These are phyloP conservation scores for Diplazon laetatorius DNA, from an alignment of 2,888 invertebrate genomes.

Conservation along the genomic window DNA sequence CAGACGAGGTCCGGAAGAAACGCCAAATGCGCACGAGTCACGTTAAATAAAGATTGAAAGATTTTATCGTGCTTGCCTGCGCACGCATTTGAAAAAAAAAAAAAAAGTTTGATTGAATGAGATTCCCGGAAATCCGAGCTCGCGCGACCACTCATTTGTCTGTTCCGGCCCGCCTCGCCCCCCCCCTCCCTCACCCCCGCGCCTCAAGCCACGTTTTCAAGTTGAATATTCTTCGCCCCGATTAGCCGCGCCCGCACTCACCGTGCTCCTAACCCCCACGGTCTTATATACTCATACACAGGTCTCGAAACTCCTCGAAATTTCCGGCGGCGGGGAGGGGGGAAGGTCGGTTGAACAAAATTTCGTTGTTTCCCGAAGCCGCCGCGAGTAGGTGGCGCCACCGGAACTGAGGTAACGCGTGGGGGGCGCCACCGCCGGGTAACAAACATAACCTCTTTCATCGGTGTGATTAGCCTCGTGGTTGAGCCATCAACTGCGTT, in stretches of 20 bases:
- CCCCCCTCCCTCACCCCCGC: slow-evolving; percentile 35
- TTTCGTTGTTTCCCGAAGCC: too few species aligned
- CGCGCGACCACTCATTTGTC: slow-evolving; percentile 72
- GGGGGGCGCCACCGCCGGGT: too few species aligned
- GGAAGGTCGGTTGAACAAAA: too few species aligned
- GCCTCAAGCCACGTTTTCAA: slow-evolving; percentile 33
- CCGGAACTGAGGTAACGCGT: too few species aligned
- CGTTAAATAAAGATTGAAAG: too few species aligned
- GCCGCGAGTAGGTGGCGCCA: too few species aligned
- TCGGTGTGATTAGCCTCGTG: too few species aligned
- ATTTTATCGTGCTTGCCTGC: neutral
- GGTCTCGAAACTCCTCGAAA: too few species aligned
- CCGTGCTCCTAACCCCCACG: neutral
- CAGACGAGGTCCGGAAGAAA: slow-evolving; percentile 65
- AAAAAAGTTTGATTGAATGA: slow-evolving; percentile 80
- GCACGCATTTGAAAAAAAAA: slow-evolving; percentile 77
- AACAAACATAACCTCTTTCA: too few species aligned
- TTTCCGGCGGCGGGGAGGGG: too few species aligned
- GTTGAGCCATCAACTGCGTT: too few species aligned
- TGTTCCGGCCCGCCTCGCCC: slow-evolving; percentile 63
- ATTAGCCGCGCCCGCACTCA: slow-evolving; percentile 24
- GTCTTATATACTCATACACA: neutral
- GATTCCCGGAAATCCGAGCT: slow-evolving; percentile 71
- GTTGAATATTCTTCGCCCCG: slow-evolving; percentile 20
- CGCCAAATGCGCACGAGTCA: slow-evolving; percentile 5